Conservation (phyloP, 2,797 vertebrate species). For the Cossypha polioptera region DNA sequence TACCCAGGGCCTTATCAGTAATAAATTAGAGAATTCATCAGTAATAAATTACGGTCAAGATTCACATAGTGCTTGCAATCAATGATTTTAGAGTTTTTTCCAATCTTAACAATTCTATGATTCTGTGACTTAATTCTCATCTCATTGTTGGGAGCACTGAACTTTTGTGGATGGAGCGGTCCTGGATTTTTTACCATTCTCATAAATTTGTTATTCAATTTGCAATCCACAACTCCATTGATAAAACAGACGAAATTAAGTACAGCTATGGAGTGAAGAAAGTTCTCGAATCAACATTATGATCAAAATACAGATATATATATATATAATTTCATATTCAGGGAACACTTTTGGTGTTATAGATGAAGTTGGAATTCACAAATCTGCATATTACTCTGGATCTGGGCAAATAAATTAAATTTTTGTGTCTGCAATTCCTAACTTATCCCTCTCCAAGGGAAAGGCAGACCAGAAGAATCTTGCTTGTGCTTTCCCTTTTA, state of each 20-base stretch:
- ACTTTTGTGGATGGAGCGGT: fast-evolving
- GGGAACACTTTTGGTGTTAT: not conserved
- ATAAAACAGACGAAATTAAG: not conserved
- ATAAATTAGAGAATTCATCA: not conserved
- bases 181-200: not conserved
- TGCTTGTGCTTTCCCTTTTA: not conserved
- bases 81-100: not conserved
- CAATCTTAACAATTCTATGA: not conserved
- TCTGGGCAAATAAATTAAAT: not conserved
- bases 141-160: not conserved
- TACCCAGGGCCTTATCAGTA: not conserved
- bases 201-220: not conserved
- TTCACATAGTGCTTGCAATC: not conserved
- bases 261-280: not conserved
- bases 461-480: not conserved
- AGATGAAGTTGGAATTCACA: not conserved
- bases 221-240: not conserved
- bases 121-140: not conserved
- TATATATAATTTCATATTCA: not conserved
- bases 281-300: not conserved
- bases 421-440: not conserved
- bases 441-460: not conserved
- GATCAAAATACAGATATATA: not conserved
- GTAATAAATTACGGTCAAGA: not conserved
- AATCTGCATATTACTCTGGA: not conserved